Conservation (phyloP, 2,797 vertebrate genomes). For the Coregonus ussuriensis region DNA sequence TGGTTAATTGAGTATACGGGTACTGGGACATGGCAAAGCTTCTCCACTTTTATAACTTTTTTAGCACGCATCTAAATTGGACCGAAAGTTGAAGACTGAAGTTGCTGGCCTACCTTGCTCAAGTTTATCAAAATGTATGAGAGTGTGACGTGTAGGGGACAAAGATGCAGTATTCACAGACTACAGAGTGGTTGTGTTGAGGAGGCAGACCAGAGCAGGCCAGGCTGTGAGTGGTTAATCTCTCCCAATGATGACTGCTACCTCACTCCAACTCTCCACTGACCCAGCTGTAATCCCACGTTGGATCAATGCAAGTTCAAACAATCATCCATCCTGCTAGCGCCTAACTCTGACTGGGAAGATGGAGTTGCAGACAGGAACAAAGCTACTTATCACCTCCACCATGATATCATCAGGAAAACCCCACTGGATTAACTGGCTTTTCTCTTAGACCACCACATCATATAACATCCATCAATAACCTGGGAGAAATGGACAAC, state of each 20-base stretch:
- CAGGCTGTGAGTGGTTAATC: conserved; percentile 72
- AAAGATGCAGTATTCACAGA: neutral
- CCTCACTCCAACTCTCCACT: conserved; percentile 72
- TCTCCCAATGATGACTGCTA: conserved; percentile 72
- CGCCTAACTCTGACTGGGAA: conserved; percentile 57
- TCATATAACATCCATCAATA: neutral
- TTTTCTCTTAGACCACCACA: conserved; percentile 18
- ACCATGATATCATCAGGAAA: conserved; percentile 74
- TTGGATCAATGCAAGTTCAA: conserved; percentile 77
- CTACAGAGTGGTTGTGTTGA: neutral
- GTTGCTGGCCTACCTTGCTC: neutral
- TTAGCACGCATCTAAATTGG: neutral
- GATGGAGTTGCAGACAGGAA: conserved; percentile 59
- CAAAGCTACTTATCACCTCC: conserved; percentile 79
- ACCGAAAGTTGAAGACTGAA: neutral
- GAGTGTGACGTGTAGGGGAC: neutral
- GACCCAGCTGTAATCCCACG: conserved; percentile 76
- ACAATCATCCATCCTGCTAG: conserved; percentile 71
- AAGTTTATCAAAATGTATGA: neutral
- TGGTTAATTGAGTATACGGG: conserved; percentile 9
- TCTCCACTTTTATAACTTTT: neutral
- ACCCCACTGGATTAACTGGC: conserved; percentile 65
- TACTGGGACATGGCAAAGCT: neutral
- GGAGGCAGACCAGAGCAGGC: neutral
- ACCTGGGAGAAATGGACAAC: neutral